Percentiles rank a stretch among this genome's conserved stretches.
phyloP scores from a whole-genome alignment of 1,140 invertebrate genomes.

The Euwallacea similis region DNA sequence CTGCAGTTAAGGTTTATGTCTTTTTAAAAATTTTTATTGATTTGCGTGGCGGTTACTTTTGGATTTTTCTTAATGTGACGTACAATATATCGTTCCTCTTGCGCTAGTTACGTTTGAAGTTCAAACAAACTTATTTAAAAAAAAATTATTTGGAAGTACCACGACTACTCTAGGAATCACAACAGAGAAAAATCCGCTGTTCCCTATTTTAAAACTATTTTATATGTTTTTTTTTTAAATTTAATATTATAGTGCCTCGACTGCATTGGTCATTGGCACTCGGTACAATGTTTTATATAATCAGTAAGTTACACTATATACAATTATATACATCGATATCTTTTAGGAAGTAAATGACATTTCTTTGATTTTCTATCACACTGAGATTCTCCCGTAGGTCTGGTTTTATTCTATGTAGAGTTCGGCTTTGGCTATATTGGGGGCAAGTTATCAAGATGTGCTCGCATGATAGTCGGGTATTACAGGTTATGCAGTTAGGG shows the following conservation, averaged over 20 bases:
- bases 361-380: background rate
- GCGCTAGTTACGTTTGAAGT: no score
- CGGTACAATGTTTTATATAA: background rate
- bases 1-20: no score
- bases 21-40: no score
- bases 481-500: conserved; percentile 2
- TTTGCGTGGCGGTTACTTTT: no score
- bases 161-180: no score
- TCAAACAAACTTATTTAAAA: no score
- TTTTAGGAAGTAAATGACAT: background rate
- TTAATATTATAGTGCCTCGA: conserved; percentile 2
- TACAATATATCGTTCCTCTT: no score
- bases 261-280: background rate
- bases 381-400: background rate
- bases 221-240: background rate
- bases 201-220: no score
- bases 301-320: background rate
- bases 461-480: background rate
- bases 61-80: no score
- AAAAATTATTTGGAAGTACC: no score
- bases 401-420: background rate
- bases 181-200: no score
- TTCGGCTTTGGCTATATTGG: background rate
- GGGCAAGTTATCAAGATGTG: background rate
- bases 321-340: background rate